phyloP scores from a whole-genome alignment of 30 jellyfish, hydroid and myxozoan genomes.

The Phacellophora camtschatica region DNA sequence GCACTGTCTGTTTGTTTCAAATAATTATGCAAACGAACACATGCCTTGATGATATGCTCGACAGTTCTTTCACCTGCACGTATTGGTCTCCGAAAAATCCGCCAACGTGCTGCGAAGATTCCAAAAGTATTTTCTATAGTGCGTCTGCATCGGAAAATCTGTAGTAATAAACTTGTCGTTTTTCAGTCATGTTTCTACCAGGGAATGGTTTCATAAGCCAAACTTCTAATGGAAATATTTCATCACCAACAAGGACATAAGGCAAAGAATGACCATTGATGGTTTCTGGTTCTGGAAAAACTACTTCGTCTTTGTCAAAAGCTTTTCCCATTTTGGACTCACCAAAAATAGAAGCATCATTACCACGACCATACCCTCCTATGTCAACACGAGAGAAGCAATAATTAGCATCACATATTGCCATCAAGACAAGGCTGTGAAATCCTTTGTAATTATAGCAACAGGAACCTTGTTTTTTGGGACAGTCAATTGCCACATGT shows the following conservation, averaged over 20 bases:
- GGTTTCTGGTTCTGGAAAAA: constrained; percentile 15
- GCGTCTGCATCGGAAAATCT: constrained; percentile 37
- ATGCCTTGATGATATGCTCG: constrained; percentile 50
- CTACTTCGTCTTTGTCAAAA: neutral
- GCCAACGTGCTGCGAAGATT: constrained; percentile 53
- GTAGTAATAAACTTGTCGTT: constrained; percentile 39
- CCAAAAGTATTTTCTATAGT: constrained; percentile 74
- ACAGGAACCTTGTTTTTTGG: constrained; percentile 31
- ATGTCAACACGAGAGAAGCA: constrained; percentile 64
- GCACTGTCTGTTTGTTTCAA: constrained; percentile 71
- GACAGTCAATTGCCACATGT: constrained; percentile 70
- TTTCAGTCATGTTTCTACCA: constrained; percentile 29
- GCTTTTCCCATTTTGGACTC: constrained; percentile 24
- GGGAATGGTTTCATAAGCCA: constrained; percentile 72
- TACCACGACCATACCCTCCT: constrained; percentile 60
- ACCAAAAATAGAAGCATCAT: constrained; percentile 48
- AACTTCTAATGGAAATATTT: constrained; percentile 29
- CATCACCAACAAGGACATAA: constrained; percentile 57
- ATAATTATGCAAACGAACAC: constrained; percentile 71
- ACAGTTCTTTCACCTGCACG: constrained; percentile 55
- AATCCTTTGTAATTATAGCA: constrained; percentile 50
- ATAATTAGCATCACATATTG: constrained; percentile 80
- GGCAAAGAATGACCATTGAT: constrained; percentile 2
- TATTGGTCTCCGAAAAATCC: constrained; percentile 68
- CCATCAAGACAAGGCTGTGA: constrained; percentile 66